Conservation (phyloP, 2,888 invertebrate species). For the Pristionchus japonicus region DNA sequence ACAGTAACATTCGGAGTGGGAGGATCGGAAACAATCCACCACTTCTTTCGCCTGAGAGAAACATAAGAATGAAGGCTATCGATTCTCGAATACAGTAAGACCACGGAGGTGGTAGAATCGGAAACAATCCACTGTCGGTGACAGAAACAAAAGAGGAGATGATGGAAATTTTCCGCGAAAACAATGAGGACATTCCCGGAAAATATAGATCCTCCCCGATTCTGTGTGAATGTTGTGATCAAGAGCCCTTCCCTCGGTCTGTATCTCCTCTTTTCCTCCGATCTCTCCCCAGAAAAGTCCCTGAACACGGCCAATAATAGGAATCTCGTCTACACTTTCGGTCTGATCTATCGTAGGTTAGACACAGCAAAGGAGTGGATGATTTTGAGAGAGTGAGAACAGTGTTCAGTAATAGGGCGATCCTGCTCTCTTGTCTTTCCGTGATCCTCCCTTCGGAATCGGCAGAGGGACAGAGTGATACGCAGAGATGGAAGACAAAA, state of each 20-base stretch:
- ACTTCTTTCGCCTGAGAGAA: no score
- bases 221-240: slow-evolving; percentile 25
- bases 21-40: background rate
- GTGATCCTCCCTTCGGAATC: background rate
- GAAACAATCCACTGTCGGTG: background rate
- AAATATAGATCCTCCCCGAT: slow-evolving; percentile 6
- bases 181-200: slow-evolving; percentile 39
- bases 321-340: no score
- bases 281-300: background rate
- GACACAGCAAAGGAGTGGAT: background rate
- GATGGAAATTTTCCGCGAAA: slow-evolving; percentile 3
- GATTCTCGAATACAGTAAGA: no score
- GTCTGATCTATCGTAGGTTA: background rate
- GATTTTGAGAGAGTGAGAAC: background rate
- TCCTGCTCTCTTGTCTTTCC: background rate
- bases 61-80: no score
- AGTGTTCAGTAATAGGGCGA: no score
- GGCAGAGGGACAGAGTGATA: background rate
- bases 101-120: background rate
- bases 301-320: background rate
- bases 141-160: slow-evolving; percentile 4
- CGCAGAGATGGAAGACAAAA: background rate
- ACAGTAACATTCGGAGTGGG: background rate
- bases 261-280: background rate
- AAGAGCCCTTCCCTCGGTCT: background rate